phyloP scores from a whole-genome alignment of 2,113 vertebrate species.

The Microcebus griseorufus region DNA sequence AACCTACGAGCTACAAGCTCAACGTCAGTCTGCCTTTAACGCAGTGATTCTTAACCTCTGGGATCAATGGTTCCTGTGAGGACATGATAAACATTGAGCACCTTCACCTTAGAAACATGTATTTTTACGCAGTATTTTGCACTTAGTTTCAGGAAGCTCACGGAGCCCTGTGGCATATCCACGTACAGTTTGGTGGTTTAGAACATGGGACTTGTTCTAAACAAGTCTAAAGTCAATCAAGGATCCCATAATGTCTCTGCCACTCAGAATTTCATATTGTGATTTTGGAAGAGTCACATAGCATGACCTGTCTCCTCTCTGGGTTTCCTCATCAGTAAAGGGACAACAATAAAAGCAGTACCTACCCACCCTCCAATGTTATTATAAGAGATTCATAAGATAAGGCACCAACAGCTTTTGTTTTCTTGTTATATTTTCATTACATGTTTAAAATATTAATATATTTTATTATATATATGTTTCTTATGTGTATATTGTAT shows the following conservation, averaged over 20 bases:
- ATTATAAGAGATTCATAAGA: background rate
- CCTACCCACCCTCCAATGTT: background rate
- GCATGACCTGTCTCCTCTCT: background rate
- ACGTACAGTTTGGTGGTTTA: background rate
- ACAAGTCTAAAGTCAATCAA: background rate
- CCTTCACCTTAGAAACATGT: background rate
- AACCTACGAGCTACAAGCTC: background rate
- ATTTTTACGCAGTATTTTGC: background rate
- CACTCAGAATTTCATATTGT: background rate
- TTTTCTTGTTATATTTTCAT: background rate
- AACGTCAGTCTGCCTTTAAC: background rate
- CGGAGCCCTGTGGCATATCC: background rate
- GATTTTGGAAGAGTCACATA: background rate
- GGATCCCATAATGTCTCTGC: background rate
- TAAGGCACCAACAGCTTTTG: background rate
- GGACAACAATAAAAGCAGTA: background rate
- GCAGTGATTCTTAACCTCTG: background rate
- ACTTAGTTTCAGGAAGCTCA: background rate
- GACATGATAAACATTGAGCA: background rate
- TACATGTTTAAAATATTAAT: background rate
- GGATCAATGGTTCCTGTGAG: conserved; percentile 1
- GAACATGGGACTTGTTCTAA: background rate
- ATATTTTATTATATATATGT: background rate
- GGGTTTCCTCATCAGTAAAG: background rate
- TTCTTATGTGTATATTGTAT: background rate